Base-by-base conservation (phyloP, 2,888 invertebrate genomes). In the Cartodere bifasciata region DNA sequence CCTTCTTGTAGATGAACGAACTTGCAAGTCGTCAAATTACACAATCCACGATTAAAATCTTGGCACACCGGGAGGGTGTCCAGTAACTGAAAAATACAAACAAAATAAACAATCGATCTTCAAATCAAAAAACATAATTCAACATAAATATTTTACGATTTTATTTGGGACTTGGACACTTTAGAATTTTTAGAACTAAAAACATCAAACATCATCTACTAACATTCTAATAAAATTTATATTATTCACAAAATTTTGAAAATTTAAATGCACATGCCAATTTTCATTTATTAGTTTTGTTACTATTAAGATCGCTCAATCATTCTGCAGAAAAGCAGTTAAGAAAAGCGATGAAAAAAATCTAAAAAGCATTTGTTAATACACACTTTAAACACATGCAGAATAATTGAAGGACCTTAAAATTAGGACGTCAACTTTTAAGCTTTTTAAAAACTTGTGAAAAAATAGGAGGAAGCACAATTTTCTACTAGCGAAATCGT, bases 21-120 rank as follows among this genome's bases (percentile, higher is more conserved):
- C 80, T 87, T 88, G 85, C 91, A 91, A 77, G 87, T 85, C 70
- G 83, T 79, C 76, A 90, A 81, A 72, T 81, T 82, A 76, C 88
- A 90, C 70, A 85, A 82, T 73, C 88, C 87, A 70, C 84, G 83
- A 83, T 90, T 94, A 92, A 91, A 92, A 92, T 90, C 94, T 87
- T 87, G 91, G 92, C 87, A 94, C 83, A 90, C 91, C 87, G 83
- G 92, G 88, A 88, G 91, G 90, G 87, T 94, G 91, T 88, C 92
- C 91, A 88, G 92, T 87, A 91, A 92, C 92, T 94, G 85, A 58
- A 84, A 81, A 60, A 63, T 58, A 38, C 45, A 36, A 44, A 35
- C 35, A 29, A 7, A 17, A 16, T 7, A 7, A 13, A 28, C 16
- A 22, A 10, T 20, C 23, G n/a, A 28, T 17, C 10, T 7, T 16